Base-by-base conservation (phyloP, 2,113 vertebrate genomes). In the Lasiurus borealis region DNA sequence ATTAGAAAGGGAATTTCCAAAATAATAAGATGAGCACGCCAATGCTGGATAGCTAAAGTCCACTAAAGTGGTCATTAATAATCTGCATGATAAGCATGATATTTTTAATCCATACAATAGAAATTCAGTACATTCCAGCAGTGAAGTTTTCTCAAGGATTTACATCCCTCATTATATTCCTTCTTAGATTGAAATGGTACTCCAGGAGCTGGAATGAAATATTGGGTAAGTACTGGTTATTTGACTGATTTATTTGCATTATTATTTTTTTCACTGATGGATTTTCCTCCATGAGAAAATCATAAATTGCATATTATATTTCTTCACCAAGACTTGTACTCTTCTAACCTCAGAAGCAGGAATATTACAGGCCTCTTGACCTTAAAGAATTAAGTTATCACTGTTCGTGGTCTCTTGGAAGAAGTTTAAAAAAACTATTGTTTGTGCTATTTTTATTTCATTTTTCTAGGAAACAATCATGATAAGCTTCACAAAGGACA, bases 41-140 rank as follows among this genome's bases (percentile, higher is more conserved):
- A 66, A 11, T 29, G 19, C 34, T 59, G 6, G 25, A 40, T 27
- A 34, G 66, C 40, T 59, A 94, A 54, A 62, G 77, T 88, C 89
- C 68, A 85, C 82, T 76, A 62, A 52, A 72, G n/a, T 68, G 12
- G 19, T n/a, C 86, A n/a, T 44, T 91, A 86, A 82, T 85, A 18
- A 91, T 57, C 66, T 88, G 36, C 54, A n/a, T 59, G 27, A 48
- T 85, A 59, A 93, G 19, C 72, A 77, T 85, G 25, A 23, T 46
- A 25, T 87, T 94, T 95, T 92, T 48, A 88, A 92, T 78, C 34
- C 25, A 44, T 10, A 16, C 44, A 82, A 93, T 86, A 83, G 95
- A 88, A 73, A 69, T 83, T 91, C 78, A 95, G 57, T 31, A 80
- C 18, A 5, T 85, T 93, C 18, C 40, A 50, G 1, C 5, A 40